Evolutionary conservation across 2,113 vertebrate species (phyloP), one percentile per base, ranked within the genome.

Genomic region (Otocyon megalotis): DNA sequence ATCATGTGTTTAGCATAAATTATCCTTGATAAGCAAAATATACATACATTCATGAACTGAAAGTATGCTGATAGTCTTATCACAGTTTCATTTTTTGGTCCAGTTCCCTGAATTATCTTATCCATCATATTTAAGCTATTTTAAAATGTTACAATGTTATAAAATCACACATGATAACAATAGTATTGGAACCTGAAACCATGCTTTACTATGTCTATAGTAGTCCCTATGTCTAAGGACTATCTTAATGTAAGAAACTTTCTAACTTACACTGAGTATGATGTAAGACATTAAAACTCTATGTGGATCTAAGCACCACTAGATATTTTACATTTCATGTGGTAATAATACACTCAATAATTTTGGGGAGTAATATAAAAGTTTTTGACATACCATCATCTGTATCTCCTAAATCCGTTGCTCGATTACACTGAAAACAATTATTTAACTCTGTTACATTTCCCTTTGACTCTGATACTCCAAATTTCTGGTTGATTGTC

Each of bases 371-470:
- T 94, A 80, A 92, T 60, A 87, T 82, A 81, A 58, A 92, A 91
- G 48, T 90, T 94, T 96, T 92, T 58, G 84, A 71, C 22, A 76
- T 89, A 74, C 32, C 56, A 65, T 90, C n/a, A 76, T 86, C 63
- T 94, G 5, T 76, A 32, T 82, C 56, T 93, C 81, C 58, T 85
- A 90, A 74, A 71, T 72, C 54, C 92, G 67, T n/a, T 83, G 58
- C 53, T 86, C 89, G 32, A 69, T 82, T 85, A 85, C 35, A 91
- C 50, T 90, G 32, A 35, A 95, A 96, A 74, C 84, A 95, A 81
- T 91, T 74, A 85, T 69, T 93, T 92, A 92, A 80, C 56, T 89
- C 90, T 71, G 30, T 77, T 96, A 62, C 50, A 71, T 92, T 96
- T 88, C 53, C 93, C 50, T 90, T 95, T 93, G 50, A 93, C 22